Percentiles rank a stretch among this genome's conserved stretches.
These are phyloP conservation scores for Eupithecia abbreviata DNA, from an alignment of 2,888 invertebrate genomes.

Conservation along the genomic window DNA sequence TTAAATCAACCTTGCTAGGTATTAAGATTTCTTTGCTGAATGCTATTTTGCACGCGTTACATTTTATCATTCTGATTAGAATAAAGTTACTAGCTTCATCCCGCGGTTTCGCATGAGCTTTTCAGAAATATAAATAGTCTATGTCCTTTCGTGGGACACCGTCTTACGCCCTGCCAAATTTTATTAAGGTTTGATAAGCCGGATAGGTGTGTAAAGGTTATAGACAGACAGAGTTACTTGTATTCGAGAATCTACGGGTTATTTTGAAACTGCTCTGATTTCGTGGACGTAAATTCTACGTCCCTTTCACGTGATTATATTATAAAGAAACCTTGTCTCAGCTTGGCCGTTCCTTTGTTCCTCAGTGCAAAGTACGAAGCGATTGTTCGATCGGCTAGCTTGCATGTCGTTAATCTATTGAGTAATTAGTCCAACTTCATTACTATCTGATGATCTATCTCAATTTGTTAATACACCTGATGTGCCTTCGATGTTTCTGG, in stretches of 20 bases:
- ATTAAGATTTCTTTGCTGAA: neutral
- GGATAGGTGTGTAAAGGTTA: too few relatives aligned
- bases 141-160: too few relatives aligned
- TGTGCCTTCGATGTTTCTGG: constrained; percentile 15
- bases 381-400: constrained; percentile 23
- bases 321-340: constrained; percentile 11
- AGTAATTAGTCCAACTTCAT: constrained; percentile 28
- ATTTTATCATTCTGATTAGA: neutral
- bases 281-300: neutral
- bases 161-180: too few relatives aligned
- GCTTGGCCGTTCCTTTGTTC: constrained; percentile 13
- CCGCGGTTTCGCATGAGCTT: too few relatives aligned
- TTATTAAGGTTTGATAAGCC: too few relatives aligned
- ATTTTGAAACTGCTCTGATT: neutral
- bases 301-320: neutral
- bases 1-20: neutral
- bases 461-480: constrained; percentile 19
- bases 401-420: constrained; percentile 35
- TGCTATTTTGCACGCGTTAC: neutral
- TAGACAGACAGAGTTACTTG: too few relatives aligned
- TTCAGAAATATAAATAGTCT: too few relatives aligned
- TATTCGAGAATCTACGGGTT: neutral
- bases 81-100: neutral
- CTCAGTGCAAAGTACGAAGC: constrained; percentile 18
- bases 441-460: constrained; percentile 25